These are phyloP conservation scores for Sorex maritimensis DNA, from an alignment of 2,797 vertebrate genomes.

Conservation along the genomic window DNA sequence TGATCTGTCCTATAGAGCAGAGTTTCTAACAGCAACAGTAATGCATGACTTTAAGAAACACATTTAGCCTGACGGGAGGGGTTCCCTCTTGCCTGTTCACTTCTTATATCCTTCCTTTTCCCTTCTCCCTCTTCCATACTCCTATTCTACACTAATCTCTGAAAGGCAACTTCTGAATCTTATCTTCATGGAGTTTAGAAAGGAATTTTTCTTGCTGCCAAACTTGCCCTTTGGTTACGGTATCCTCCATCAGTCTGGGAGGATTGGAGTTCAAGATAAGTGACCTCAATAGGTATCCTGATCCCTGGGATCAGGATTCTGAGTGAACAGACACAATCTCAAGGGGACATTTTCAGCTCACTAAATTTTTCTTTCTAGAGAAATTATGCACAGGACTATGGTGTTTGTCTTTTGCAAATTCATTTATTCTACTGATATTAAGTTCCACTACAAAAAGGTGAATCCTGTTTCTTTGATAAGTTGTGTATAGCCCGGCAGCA, in stretches of 20 bases:
- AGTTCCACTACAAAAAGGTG: conserved; percentile 43
- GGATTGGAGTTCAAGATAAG: background rate
- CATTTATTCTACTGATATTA: conserved; percentile 2
- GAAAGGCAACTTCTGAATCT: background rate
- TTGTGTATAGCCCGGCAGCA: background rate
- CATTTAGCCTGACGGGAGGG: too few relatives aligned
- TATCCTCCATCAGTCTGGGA: background rate
- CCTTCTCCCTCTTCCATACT: background rate
- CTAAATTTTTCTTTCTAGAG: background rate
- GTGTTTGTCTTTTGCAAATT: background rate
- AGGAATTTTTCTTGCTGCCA: background rate
- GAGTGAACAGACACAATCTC: background rate
- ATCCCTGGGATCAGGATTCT: background rate
- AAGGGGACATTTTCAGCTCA: conserved; percentile 18
- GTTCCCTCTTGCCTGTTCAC: background rate
- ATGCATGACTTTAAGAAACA: too few relatives aligned
- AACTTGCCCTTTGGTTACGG: conserved; percentile 9
- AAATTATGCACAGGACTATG: background rate
- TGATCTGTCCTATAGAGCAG: too few relatives aligned
- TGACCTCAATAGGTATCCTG: too few relatives aligned
- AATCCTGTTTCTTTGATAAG: conserved; percentile 25
- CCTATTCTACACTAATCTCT: background rate
- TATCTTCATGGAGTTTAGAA: background rate
- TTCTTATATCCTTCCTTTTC: background rate
- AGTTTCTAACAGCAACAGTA: too few relatives aligned